These are phyloP conservation scores for Euproctis similis DNA, from an alignment of 2,888 invertebrate genomes.

Conservation along the genomic window DNA sequence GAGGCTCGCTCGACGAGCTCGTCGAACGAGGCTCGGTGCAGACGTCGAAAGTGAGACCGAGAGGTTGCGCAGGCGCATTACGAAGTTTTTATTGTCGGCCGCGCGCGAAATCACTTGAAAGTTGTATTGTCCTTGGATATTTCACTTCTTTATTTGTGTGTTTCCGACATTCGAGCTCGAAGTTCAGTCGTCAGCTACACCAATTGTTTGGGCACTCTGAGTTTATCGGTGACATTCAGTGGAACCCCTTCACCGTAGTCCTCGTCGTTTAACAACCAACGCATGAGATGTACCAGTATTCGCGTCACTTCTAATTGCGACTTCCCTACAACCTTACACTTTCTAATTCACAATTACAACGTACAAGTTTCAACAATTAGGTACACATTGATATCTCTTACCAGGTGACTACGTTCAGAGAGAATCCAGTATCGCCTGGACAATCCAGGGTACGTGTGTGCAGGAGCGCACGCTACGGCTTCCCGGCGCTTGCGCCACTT, in stretches of 20 bases:
- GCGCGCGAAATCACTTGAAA: slow-evolving; percentile 76
- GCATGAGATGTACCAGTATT: slow-evolving; percentile 20
- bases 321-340: slow-evolving; percentile 12
- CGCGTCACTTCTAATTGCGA: slow-evolving; percentile 13
- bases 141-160: slow-evolving; percentile 72
- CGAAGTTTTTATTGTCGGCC: slow-evolving; percentile 74
- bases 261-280: slow-evolving; percentile 30
- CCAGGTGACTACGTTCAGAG: slow-evolving; percentile 39
- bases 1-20: slow-evolving; percentile 21
- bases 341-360: slow-evolving; percentile 16
- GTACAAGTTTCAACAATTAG: slow-evolving; percentile 7
- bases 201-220: slow-evolving; percentile 45
- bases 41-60: slow-evolving; percentile 71
- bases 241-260: slow-evolving; percentile 60
- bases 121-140: slow-evolving; percentile 75
- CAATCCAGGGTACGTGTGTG: slow-evolving; percentile 54
- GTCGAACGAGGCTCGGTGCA: slow-evolving; percentile 50
- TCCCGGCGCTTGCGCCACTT: slow-evolving; percentile 72
- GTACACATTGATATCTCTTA: slow-evolving; percentile 30
- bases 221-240: slow-evolving; percentile 40
- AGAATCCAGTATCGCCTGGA: slow-evolving; percentile 43
- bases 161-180: slow-evolving; percentile 67
- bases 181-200: slow-evolving; percentile 56
- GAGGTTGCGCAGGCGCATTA: slow-evolving; percentile 72
- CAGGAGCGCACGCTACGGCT: slow-evolving; percentile 53